phyloP scores from a whole-genome alignment of 2,797 vertebrate species.

The Agapornis canus region DNA sequence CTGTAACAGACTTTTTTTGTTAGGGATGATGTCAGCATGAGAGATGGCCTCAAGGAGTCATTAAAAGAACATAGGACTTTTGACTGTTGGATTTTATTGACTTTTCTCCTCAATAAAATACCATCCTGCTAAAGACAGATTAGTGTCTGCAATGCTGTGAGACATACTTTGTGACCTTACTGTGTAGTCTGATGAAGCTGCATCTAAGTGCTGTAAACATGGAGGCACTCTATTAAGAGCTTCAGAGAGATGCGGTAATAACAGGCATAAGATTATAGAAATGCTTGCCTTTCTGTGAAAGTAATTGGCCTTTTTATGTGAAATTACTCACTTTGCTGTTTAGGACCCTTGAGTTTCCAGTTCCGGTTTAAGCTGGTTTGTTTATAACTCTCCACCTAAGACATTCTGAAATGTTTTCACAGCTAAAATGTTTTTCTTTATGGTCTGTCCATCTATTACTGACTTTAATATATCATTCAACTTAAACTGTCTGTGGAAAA shows the following conservation, averaged over 20 bases:
- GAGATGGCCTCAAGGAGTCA: conserved; percentile 75
- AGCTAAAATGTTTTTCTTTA: neutral
- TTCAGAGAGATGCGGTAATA: conserved; percentile 26
- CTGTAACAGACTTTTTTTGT: conserved; percentile 75
- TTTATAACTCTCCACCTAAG: neutral
- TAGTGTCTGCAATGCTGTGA: conserved; percentile 54
- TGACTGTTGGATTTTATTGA: conserved; percentile 49
- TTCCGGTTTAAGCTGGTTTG: neutral
- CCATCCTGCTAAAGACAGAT: conserved; percentile 53
- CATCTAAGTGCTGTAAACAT: neutral
- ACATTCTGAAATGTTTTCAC: neutral
- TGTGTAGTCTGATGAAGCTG: conserved; percentile 4
- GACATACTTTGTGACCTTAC: conserved; percentile 38
- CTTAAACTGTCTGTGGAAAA: neutral
- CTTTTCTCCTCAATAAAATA: conserved; percentile 68
- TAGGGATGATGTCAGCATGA: conserved; percentile 74
- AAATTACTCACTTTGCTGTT: conserved; percentile 4
- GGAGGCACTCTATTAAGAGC: neutral
- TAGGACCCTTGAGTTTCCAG: neutral
- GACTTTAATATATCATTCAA: neutral
- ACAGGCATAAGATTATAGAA: conserved; percentile 25
- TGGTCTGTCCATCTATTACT: neutral
- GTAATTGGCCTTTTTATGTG: conserved; percentile 11
- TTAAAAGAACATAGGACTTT: conserved; percentile 78
- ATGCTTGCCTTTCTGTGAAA: conserved; percentile 14